Evolutionary conservation across 2,113 vertebrate species (phyloP), one percentile per base, ranked within the genome.

Genomic region (Aphyosemion australe): DNA sequence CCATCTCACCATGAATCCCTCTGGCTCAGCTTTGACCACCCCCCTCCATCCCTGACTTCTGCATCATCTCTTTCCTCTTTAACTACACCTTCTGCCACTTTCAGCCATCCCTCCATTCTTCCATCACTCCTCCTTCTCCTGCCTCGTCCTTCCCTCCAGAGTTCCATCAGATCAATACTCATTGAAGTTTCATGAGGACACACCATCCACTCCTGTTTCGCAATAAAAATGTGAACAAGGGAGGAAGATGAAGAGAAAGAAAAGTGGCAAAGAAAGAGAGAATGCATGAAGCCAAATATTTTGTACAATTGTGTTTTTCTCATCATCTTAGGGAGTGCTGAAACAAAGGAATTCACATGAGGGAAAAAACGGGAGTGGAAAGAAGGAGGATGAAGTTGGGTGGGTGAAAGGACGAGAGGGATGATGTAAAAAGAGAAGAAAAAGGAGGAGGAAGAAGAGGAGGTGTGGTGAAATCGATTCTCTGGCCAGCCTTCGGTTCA

Each of bases 111-210:
- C 61, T 72, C 71, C 79, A 47, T 72, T 61, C 79, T 46, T 64
- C 69, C 82, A 80, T 72, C 58, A 39, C 37, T 55, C 77, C 65
- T 70, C 64, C 43, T 43, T 34, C 48, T 74, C 56, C 77, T 20
- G 46, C 72, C 63, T 51, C 46, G 4, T 67, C 65, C 65, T 55
- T 74, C 57, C 78, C 72, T 65, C 61, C 67, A 41, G 78, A 79
- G 78, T 69, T 67, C 79, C 72, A 49, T 84, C 80, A 74, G 90
- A 95, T 94, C 93, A 90, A 89, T 92, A 92, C 87, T 93, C 91
- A 94, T 91, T 92, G 92, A 94, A 94, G 95, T 92, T 93, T 94
- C 91, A 94, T 94, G 91, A 95, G 89, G 89, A 83, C 75, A 89
- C 85, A 83, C 83, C 88, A 79, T 84, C 84, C 80, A 82, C 88